Base-by-base conservation (phyloP, 2,113 vertebrate genomes). In the Alligator sinensis region DNA sequence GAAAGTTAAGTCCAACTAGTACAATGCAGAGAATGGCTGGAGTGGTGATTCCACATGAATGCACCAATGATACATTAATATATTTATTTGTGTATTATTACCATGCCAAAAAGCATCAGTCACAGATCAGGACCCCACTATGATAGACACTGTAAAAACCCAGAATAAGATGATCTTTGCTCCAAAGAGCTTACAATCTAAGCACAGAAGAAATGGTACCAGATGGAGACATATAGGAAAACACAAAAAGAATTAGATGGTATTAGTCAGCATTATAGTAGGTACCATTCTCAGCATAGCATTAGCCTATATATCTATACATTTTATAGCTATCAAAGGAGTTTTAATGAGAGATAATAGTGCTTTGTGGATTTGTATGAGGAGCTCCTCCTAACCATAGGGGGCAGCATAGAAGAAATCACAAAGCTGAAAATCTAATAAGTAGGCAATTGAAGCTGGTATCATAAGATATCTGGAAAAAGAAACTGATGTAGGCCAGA, bases 1-100 rank as follows among this genome's bases (percentile, higher is more conserved):
- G 27, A 89, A 86, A 91, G 87, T 86, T 89, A 94, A 86, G 30
- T 28, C 87, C 75, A 87, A 85, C 88, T 87, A 27, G 58, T 80
- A 81, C 25, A 30, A 81, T 38, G 17, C 14, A 88, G 70, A 3
- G 1, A 89, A 87, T 77, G 88, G 61, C 77, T 78, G 5, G 5
- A 82, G 38, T 47, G 86, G 78, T 62, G 60, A 34, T 14, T 17
- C 1, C 92, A 62, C 84, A 93, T 74, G 25, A 72, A 60, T 60
- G 79, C 92, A 88, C 86, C 84, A 90, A 92, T 93, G 80, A 91
- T 90, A n/a, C 66, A 83, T 57, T 68, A 19, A 34, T 38, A 19
- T 22, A 22, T 72, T 72, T 12, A 38, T 72, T 22, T 38, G 34
- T 72, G 34, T 38, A 72, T 72, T 21, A 3, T 2, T 22, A 11